Evolutionary conservation across 2,113 vertebrate genomes (phyloP).

Genomic region (Charadrius vociferus): DNA sequence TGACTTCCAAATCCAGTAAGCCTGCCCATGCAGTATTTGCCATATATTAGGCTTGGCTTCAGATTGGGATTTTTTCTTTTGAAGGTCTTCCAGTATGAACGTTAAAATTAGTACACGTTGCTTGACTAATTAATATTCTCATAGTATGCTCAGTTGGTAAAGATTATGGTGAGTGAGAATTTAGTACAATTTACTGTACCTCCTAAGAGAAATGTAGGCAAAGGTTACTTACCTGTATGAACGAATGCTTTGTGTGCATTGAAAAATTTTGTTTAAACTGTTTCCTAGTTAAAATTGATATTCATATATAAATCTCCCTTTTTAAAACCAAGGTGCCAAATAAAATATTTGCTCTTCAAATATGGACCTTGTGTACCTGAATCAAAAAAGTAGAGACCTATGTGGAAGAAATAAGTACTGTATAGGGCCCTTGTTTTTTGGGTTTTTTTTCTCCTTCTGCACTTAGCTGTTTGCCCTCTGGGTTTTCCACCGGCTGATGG

Average conservation of each 20-base stretch:
- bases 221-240: not conserved
- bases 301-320: slow-evolving; percentile 1
- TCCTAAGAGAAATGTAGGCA: not conserved
- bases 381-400: not conserved
- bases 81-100: not conserved
- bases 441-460: not conserved
- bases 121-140: not conserved
- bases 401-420: not conserved
- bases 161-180: not conserved
- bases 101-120: not conserved
- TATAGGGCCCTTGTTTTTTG: not conserved
- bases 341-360: slow-evolving; percentile 34
- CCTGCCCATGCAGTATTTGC: not conserved
- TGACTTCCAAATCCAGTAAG: not conserved
- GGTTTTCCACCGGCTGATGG: not conserved
- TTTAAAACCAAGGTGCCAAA: slow-evolving; percentile 33
- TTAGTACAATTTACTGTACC: not conserved
- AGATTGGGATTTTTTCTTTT: not conserved
- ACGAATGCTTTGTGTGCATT: not conserved
- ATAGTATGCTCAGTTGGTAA: not conserved
- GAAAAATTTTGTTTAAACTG: not conserved
- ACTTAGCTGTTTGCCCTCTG: not conserved
- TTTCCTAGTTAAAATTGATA: not conserved
- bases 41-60: not conserved
- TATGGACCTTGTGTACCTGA: not conserved